Base-by-base conservation (phyloP, 2,888 invertebrate species). In the Limenitis camilla region DNA sequence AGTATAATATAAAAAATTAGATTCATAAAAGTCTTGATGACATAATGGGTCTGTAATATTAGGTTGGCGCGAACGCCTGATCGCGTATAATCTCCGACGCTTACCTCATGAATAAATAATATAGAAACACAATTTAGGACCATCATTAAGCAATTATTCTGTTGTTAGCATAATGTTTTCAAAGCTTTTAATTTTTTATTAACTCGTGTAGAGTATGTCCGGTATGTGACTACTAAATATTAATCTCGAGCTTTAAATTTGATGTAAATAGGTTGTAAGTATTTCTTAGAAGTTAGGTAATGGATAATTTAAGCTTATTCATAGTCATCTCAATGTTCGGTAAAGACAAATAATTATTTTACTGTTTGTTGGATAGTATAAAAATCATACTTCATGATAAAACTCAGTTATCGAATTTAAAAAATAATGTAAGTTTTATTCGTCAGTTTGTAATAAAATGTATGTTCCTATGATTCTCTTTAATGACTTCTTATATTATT, bases 151-250 rank as follows among this genome's bases (percentile, higher is more conserved):
- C 79, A 85, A 87, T 87, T 86, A 86, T 81, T 71, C 71, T 64
- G 80, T 79, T 83, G 80, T 82, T 82, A 79, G 71, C 77, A 81
- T 75, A 68, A 81, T 79, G 77, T 82, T 85, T 81, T 83, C 65
- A 71, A 82, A 78, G 83, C 81, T 83, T 86, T 87, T 83, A 85
- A 85, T 83, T 86, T 86, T 87, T 86, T 86, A 86, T 82, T 79
- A 78, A 77, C 72, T 65, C 74, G 76, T 78, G 83, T 82, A 81
- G 79, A 77, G 71, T 67, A 78, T 5, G 58, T 61, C 62, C 67
- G 80, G 86, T 19, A 19, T 19, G 19, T 19, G 19, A 19, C 19
- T 3, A 19, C 19, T 19, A 19, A 19, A 19, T 19, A 19, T 19
- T 19, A 53, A 59, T 60, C 55, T 56, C 48, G 56, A 46, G 53